Evolutionary conservation across 2,888 invertebrate species (phyloP), one percentile per base, ranked within the genome.

Genomic region (Aleiodes alternator): DNA sequence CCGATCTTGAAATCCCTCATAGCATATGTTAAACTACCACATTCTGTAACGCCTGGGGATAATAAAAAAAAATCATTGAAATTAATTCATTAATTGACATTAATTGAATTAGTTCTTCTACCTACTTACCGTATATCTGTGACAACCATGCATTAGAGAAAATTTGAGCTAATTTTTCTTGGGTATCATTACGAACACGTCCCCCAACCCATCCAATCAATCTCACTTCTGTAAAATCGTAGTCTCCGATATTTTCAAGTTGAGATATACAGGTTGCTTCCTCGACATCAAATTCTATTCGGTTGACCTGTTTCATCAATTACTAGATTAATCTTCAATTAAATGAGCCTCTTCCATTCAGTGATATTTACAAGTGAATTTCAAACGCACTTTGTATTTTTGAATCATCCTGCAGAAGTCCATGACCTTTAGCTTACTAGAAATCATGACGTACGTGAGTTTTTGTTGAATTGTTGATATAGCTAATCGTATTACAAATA

Each of bases 341-440:
- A 23, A 23, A 1, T 23, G 2, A 23, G 2, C 1, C 23, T 23
- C 23, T 23, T 23, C 23, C 1, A 1, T 23, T 23, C 2, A 23
- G 23, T 2, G 23, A 23, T 23, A 23, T 23, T 23, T 23, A 23
- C 1, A 23, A 23, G 23, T 23, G 23, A 12, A 8, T 72, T 9
- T n/a, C n/a, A 5, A 2, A 38, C 38, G 1, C 3, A 87, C 88
- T 80, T 86, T 82, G 53, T 80, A 87, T 59, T 88, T 87, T 72
- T 88, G 84, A 1, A 87, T 81, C 0, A 86, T 70, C 70, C 79
- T 73, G 43, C 84, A 85, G 0, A 79, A 38, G 6, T 38, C 38
- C n/a, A n/a, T 5, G 38, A 38, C 8, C 8, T 38, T 8, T 4
- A 38, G 38, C 0, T 38, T 8, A 8, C 3, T 4, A 38, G 38